phyloP scores from a whole-genome alignment of 2,113 vertebrate species.

The Rattus rattus region DNA sequence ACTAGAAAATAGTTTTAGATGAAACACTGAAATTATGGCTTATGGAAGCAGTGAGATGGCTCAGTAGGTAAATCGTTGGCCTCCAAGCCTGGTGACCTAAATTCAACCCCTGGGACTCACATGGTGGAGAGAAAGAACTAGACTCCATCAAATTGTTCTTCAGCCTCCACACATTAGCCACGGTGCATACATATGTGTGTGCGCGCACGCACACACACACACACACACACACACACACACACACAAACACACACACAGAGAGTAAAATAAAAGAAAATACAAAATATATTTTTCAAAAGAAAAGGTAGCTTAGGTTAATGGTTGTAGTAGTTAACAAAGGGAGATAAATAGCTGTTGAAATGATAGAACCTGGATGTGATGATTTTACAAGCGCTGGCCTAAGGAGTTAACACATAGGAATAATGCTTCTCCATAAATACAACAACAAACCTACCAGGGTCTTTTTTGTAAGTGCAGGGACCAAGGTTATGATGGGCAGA shows the following conservation, averaged over 20 bases:
- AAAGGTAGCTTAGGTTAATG: neutral
- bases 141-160: neutral
- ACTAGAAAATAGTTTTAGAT: neutral
- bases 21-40: neutral
- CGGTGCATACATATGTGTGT: neutral
- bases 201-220: neutral
- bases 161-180: neutral
- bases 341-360: neutral
- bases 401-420: neutral
- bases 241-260: too few relatives aligned
- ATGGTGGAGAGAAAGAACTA: neutral
- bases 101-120: neutral
- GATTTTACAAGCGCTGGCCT: neutral
- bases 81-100: neutral
- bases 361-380: neutral
- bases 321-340: neutral
- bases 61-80: neutral
- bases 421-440: neutral
- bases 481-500: neutral
- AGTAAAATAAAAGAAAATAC: neutral
- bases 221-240: fast-evolving
- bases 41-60: neutral
- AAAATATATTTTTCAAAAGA: neutral
- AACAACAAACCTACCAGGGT: neutral
- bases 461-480: slow-evolving; percentile 11